phyloP scores from a whole-genome alignment of 2,113 vertebrate genomes.

The Pachyramphus minor region DNA sequence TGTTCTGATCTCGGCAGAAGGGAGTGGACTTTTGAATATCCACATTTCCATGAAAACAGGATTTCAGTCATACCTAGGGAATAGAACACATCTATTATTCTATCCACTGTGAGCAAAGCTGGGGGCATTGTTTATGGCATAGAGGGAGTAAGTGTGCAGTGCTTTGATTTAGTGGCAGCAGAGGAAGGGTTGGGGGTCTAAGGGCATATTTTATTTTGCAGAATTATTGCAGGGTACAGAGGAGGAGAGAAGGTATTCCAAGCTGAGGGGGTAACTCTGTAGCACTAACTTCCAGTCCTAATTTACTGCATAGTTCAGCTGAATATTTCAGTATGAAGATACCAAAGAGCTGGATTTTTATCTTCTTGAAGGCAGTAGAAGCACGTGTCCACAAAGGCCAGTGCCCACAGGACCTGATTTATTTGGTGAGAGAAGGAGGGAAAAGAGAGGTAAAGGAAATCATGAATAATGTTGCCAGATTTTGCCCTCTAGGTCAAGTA shows the following conservation, averaged over 20 bases:
- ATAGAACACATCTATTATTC: neutral
- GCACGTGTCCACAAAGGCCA: neutral
- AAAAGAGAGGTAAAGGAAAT: neutral
- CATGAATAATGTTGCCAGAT: neutral
- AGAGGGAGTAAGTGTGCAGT: neutral
- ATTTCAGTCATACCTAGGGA: neutral
- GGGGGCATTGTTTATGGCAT: neutral
- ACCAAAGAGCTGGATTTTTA: neutral
- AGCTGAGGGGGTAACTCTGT: neutral
- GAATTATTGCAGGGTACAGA: neutral
- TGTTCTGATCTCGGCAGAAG: neutral
- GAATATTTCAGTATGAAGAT: neutral
- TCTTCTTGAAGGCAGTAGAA: neutral
- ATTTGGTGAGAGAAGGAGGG: neutral
- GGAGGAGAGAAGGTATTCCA: neutral
- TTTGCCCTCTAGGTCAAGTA: slow-evolving; percentile 2
- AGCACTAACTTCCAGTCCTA: neutral
- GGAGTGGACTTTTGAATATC: neutral
- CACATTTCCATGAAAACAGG: neutral
- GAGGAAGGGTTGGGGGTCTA: neutral
- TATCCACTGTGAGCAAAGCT: neutral
- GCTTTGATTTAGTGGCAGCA: neutral
- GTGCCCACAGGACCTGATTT: neutral
- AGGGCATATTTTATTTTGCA: neutral
- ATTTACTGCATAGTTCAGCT: neutral